Base-by-base conservation (phyloP, 2,113 vertebrate genomes). In the Rhynchopsitta pachyrhyncha region DNA sequence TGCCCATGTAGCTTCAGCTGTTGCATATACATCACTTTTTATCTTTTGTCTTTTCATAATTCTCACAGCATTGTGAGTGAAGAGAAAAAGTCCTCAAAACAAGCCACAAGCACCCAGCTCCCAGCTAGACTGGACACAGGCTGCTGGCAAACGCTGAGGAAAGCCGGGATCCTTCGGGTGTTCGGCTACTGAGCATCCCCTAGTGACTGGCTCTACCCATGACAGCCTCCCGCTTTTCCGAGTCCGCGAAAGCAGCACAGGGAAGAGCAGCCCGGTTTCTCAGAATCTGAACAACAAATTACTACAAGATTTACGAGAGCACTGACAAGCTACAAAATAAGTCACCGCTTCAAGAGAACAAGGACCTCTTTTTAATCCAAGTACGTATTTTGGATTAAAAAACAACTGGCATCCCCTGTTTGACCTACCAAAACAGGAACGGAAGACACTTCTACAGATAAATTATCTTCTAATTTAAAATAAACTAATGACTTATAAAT, bases 111-210 rank as follows among this genome's bases (percentile, higher is more conserved):
- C 11, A 35, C 5, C 42, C 10, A 57, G 17, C 37, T 35, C 14
- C 11, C 57, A 78, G 33, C 18, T 9, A 37, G n/a, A 4, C 13
- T 7, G 29, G 62, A 6, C 2, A 16, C 62, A 37, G 57, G 62
- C 23, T 8, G 39, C 66, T 6, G 69, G 31, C 3, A 44, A 55
- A 53, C 2, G 10, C 47, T 0, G 57, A 47, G 33, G 41, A 22
- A 42, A 68, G 59, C 67, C 44, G 41, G 14, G 22, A 35, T 59
- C 57, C 57, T 35, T 24, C 33, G 78, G 8, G 28, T 77, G 80
- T 12, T 80, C 11, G 95, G 73, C 82, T 68, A 24, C 86, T 10
- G 95, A 97, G 97, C 97, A 95, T 37, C 96, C 95, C 71, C 97
- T 97, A 95, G 95, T 52, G 97, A 46, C 82, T 13, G 41, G 22